Conservation (phyloP, 2,797 vertebrate genomes). For the Merluccius polli region DNA sequence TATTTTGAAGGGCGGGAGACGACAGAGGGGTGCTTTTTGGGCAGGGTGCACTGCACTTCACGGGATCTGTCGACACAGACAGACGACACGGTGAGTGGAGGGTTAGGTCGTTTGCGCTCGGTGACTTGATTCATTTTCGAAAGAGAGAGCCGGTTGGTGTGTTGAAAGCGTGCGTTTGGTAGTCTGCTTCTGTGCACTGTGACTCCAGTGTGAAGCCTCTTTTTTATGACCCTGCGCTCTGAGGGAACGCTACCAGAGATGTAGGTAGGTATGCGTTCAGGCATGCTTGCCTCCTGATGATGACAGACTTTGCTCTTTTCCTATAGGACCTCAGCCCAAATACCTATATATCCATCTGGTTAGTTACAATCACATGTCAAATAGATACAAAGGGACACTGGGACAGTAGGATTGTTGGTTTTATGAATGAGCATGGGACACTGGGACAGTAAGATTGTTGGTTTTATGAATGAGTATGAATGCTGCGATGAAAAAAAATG, state of each 20-base stretch:
- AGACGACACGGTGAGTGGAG: constrained; percentile 45
- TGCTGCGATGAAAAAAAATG: constrained; percentile 36
- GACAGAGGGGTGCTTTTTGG: constrained; percentile 66
- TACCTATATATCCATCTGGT: constrained; percentile 64
- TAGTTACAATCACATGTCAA: constrained; percentile 33
- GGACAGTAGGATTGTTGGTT: not conserved
- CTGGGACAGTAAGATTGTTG: not conserved
- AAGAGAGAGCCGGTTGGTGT: not conserved
- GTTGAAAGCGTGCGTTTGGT: constrained; percentile 11
- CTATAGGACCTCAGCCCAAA: constrained; percentile 64
- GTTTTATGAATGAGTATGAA: constrained; percentile 46
- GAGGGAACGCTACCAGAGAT: constrained; percentile 59
- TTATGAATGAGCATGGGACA: too few species aligned
- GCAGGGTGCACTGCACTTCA: constrained; percentile 71
- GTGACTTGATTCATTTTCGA: not conserved
- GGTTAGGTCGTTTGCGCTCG: not conserved
- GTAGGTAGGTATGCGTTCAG: constrained; percentile 52
- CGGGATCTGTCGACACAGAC: constrained; percentile 73
- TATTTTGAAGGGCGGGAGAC: constrained; percentile 51
- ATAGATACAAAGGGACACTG: not conserved
- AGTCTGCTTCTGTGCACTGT: constrained; percentile 62
- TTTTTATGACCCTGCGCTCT: constrained; percentile 72
- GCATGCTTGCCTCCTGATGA: constrained; percentile 62
- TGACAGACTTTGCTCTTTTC: constrained; percentile 56
- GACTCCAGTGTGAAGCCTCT: constrained; percentile 48